These are phyloP conservation scores for Petromus typicus DNA, from an alignment of 2,113 vertebrate species.

Conservation along the genomic window DNA sequence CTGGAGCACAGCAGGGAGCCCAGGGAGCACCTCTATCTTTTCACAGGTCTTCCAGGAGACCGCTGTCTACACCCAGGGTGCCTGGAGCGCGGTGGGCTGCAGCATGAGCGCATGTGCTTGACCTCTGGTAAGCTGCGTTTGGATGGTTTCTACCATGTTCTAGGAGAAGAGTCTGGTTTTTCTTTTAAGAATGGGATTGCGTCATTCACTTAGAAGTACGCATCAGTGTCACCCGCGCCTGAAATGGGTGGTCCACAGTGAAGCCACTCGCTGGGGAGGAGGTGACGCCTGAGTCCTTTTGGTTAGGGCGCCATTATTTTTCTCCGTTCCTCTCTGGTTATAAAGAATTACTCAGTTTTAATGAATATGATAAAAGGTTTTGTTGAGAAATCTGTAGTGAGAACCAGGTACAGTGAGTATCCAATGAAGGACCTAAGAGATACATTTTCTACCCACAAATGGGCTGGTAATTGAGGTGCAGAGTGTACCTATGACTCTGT, in stretches of 20 bases:
- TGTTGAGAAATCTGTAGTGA: neutral
- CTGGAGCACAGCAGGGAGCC: neutral
- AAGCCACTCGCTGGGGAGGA: neutral
- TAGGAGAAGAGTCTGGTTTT: neutral
- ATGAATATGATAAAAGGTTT: neutral
- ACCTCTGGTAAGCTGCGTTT: neutral
- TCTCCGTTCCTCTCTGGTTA: neutral
- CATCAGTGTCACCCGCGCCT: fast-evolving
- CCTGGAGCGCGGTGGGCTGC: too few species aligned
- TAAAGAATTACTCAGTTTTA: neutral
- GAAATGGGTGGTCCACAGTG: neutral
- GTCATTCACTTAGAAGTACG: neutral
- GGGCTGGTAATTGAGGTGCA: neutral
- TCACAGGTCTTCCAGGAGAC: neutral
- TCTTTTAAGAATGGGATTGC: neutral
- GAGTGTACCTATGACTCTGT: neutral
- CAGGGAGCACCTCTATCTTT: neutral
- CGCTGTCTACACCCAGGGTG: neutral
- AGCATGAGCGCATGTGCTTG: neutral
- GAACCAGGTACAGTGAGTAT: neutral
- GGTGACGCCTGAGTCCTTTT: neutral
- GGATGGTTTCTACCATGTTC: neutral
- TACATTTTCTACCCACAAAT: neutral
- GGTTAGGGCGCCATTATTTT: neutral
- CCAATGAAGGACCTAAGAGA: neutral